Evolutionary conservation across 2,888 invertebrate species (phyloP).

Genomic region (Schrankia costaestrigalis): DNA sequence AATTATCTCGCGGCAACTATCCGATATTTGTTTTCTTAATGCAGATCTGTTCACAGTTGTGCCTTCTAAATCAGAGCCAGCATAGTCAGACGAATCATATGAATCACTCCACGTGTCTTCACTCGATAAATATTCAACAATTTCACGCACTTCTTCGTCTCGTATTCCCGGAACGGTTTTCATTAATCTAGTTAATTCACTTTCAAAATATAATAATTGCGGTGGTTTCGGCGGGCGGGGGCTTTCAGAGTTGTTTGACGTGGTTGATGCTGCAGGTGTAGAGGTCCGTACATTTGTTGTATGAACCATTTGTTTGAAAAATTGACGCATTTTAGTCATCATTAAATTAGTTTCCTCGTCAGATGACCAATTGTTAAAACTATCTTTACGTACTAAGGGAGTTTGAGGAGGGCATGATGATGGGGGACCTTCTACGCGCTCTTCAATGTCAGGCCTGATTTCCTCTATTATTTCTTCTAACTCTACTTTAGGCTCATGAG

Average conservation of each 20-base stretch:
- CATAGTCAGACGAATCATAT: conserved; percentile 95
- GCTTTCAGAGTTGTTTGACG: conserved; percentile 75
- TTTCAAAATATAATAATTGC: conserved; percentile 93
- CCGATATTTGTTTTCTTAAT: conserved; percentile 91
- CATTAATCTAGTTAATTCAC: conserved; percentile 93
- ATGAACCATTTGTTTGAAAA: conserved; percentile 95
- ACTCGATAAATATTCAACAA: conserved; percentile 94
- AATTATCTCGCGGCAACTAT: conserved; percentile 93
- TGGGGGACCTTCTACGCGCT: conserved; percentile 72
- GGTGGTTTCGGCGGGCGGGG: conserved; percentile 88
- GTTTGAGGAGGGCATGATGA: conserved; percentile 76
- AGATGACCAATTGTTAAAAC: conserved; percentile 96
- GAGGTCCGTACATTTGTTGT: conserved; percentile 78
- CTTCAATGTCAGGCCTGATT: conserved; percentile 77
- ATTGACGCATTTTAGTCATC: conserved; percentile 97
- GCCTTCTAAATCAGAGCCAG: conserved; percentile 92
- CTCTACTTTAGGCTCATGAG: conserved; percentile 78
- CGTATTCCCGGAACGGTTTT: conserved; percentile 95
- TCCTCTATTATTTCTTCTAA: conserved; percentile 82
- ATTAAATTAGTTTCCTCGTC: conserved; percentile 96
- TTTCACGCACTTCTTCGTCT: conserved; percentile 94
- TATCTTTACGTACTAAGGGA: conserved; percentile 89
- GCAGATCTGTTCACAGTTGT: conserved; percentile 83
- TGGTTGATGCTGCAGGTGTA: conserved; percentile 73
- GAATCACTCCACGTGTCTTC: conserved; percentile 97